A percentile compares a stretch with the other conserved stretches of the same genome.
phyloP scores from a whole-genome alignment of 2,888 invertebrate genomes.

The Carpatolechia fugitivella region DNA sequence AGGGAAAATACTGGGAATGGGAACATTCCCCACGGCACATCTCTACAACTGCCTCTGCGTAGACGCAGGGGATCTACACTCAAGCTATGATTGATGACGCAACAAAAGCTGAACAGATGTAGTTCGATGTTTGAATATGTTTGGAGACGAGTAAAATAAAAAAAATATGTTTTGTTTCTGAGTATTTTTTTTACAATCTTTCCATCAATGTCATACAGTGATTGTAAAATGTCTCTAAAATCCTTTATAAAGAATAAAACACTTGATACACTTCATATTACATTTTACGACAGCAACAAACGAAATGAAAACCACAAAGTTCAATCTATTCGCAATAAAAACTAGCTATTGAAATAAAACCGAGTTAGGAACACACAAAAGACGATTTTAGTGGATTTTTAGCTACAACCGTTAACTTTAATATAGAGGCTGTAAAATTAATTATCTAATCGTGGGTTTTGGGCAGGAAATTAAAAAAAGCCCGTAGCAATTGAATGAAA shows the following conservation, averaged over 20 bases:
- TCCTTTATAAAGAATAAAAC: not conserved
- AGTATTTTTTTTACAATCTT: too few species aligned
- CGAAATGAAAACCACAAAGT: slow-evolving; percentile 37
- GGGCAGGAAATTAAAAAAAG: slow-evolving; percentile 44
- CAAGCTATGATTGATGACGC: slow-evolving; percentile 30
- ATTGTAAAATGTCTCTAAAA: not conserved
- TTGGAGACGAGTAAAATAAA: too few species aligned
- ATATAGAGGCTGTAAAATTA: slow-evolving; percentile 73
- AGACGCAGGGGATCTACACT: slow-evolving; percentile 1
- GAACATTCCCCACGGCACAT: too few species aligned
- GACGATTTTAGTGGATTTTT: slow-evolving; percentile 48
- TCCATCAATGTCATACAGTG: not conserved
- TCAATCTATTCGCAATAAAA: slow-evolving; percentile 66
- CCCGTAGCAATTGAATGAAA: slow-evolving; percentile 64
- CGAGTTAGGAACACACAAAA: slow-evolving; percentile 36
- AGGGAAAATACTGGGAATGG: too few species aligned
- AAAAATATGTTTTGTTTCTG: too few species aligned
- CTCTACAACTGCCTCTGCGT: slow-evolving; percentile 2
- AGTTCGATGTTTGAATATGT: not conserved
- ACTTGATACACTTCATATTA: not conserved
- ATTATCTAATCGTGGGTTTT: slow-evolving; percentile 55
- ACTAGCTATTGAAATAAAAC: slow-evolving; percentile 32
- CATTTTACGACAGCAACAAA: slow-evolving; percentile 3
- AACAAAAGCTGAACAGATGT: not conserved
- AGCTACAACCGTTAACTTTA: slow-evolving; percentile 54